A percentile compares a stretch with the other conserved stretches of the same genome.
Evolutionary conservation across 2,113 vertebrate genomes (phyloP).

Genomic region (Tetrax tetrax): DNA sequence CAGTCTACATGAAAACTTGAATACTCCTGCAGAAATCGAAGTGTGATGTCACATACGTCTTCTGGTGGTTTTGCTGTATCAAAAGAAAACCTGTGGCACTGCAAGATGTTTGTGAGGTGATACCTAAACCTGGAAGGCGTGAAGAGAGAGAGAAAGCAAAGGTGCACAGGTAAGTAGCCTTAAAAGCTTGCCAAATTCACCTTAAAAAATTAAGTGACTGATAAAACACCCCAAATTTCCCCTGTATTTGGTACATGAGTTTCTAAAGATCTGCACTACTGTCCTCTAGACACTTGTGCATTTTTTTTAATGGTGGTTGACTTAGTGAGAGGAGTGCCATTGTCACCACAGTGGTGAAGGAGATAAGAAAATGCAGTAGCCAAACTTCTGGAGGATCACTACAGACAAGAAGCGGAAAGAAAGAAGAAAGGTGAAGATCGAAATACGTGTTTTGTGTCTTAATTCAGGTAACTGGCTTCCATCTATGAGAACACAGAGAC

Average conservation of each 20-base stretch:
- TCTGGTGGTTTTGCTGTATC: neutral
- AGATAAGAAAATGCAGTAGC: neutral
- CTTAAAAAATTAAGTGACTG: neutral
- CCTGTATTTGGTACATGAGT: neutral
- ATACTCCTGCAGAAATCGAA: neutral
- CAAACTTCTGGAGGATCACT: neutral
- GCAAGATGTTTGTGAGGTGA: slow-evolving; percentile 36
- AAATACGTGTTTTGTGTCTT: neutral
- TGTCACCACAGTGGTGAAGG: neutral
- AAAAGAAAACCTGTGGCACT: neutral
- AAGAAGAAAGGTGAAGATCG: neutral
- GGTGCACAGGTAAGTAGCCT: neutral
- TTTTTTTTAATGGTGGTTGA: neutral
- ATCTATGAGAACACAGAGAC: neutral
- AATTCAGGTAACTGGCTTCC: neutral
- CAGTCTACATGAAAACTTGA: neutral
- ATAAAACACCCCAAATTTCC: neutral
- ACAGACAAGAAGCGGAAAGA: neutral
- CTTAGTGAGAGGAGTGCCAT: neutral
- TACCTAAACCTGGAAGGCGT: neutral
- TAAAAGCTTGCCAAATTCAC: neutral
- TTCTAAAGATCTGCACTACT: neutral
- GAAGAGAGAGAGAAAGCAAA: neutral
- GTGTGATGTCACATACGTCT: slow-evolving; percentile 1
- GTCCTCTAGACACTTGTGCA: neutral